phyloP scores from a whole-genome alignment of 2,113 vertebrate genomes.

The Synodontis membranacea region DNA sequence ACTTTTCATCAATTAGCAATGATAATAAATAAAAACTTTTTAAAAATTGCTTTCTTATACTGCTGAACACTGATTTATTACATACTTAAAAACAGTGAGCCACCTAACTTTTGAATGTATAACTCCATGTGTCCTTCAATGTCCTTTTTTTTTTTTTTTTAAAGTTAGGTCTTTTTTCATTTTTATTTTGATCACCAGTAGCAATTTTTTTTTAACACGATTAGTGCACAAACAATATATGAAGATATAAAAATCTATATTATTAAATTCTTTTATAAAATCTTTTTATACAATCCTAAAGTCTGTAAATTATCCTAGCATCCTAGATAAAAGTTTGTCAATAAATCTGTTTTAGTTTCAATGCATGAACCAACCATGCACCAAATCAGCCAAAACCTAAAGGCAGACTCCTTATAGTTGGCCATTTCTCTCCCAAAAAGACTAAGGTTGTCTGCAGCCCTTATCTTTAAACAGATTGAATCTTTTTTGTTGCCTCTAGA shows the following conservation, averaged over 20 bases:
- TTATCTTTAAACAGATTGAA: conserved; percentile 47
- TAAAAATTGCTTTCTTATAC: neutral
- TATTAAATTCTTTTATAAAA: no score
- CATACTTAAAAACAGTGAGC: conserved; percentile 9
- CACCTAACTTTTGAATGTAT: conserved; percentile 7
- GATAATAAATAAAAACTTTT: neutral
- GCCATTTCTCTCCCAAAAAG: neutral
- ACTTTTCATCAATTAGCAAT: neutral
- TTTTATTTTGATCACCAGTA: neutral
- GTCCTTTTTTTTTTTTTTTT: no score
- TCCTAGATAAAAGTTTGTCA: no score
- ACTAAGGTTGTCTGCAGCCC: conserved; percentile 12
- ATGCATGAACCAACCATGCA: neutral
- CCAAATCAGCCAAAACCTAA: neutral
- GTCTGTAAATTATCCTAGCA: neutral
- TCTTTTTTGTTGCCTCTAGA: conserved; percentile 37
- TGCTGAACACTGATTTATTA: neutral
- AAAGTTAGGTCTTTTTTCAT: neutral
- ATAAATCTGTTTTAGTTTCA: neutral
- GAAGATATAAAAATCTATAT: neutral
- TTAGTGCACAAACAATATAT: neutral
- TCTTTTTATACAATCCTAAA: neutral
- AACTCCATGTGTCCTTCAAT: no score
- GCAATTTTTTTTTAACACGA: neutral
- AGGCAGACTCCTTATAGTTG: neutral